Percentiles rank a stretch among this genome's conserved stretches.
Evolutionary conservation across 2,797 vertebrate genomes (phyloP).

Genomic region (Nannoperca obscura): DNA sequence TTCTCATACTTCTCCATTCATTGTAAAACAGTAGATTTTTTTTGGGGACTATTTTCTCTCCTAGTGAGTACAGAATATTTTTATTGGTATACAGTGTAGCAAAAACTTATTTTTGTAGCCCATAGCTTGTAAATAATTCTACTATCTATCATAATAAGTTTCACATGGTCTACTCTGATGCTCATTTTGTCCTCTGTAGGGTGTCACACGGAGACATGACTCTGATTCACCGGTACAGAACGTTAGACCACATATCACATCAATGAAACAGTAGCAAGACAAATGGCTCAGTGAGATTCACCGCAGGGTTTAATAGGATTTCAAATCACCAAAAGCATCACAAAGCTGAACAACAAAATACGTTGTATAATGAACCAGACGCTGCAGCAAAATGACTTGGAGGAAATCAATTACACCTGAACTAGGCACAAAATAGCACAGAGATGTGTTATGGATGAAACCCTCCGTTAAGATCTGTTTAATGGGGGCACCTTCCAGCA

Average conservation of each 20-base stretch:
- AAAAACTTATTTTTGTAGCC: neutral
- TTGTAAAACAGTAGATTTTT: neutral
- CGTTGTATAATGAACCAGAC: constrained; percentile 78
- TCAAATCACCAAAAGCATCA: constrained; percentile 72
- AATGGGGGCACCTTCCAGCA: constrained; percentile 71
- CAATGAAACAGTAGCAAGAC: constrained; percentile 74
- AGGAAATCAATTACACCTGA: constrained; percentile 81
- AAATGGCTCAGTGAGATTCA: constrained; percentile 66
- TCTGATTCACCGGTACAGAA: constrained; percentile 59
- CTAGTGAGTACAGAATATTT: neutral
- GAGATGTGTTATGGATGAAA: constrained; percentile 75
- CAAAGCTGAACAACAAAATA: constrained; percentile 72
- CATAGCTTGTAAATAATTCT: constrained; percentile 17
- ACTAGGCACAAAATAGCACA: constrained; percentile 61
- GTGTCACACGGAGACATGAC: constrained; percentile 58
- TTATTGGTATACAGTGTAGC: neutral
- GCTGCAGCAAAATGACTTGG: constrained; percentile 71
- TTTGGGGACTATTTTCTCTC: neutral
- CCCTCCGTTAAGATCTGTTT: constrained; percentile 71
- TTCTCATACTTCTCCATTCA: neutral
- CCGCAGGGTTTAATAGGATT: constrained; percentile 73
- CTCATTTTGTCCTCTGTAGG: constrained; percentile 29
- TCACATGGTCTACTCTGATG: constrained; percentile 24
- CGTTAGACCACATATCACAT: constrained; percentile 67
- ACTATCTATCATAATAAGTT: constrained; percentile 23